Evolutionary conservation across 2,888 invertebrate genomes (phyloP).

Genomic region (Cremastobaeus sp.): DNA sequence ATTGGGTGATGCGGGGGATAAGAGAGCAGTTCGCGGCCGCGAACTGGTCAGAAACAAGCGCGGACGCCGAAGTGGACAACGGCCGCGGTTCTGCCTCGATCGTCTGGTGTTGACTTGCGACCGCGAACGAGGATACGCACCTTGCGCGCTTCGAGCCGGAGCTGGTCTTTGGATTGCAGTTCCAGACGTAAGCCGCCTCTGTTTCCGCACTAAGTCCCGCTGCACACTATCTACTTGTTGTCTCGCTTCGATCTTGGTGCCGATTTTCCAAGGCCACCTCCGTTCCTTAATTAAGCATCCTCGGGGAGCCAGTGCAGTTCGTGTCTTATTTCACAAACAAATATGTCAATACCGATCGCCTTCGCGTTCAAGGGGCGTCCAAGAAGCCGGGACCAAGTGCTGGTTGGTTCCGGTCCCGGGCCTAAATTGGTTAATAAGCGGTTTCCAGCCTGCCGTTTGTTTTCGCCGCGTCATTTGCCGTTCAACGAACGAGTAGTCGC

Average conservation of each 20-base stretch:
- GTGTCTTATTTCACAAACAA: not conserved
- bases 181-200: constrained; percentile 25
- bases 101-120: constrained; percentile 1
- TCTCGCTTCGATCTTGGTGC: too few relatives aligned
- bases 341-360: not conserved
- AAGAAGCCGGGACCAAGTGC: not conserved
- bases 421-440: constrained; percentile 25
- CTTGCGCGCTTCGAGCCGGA: constrained; percentile 36
- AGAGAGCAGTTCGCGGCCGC: constrained; percentile 76
- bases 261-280: too few relatives aligned
- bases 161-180: too few relatives aligned
- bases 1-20: constrained; percentile 76
- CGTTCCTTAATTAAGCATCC: too few relatives aligned
- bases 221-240: too few relatives aligned
- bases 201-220: constrained; percentile 19
- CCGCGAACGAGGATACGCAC: constrained; percentile 44
- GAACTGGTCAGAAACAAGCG: constrained; percentile 72
- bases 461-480: constrained; percentile 6
- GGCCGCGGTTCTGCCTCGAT: constrained; percentile 40
- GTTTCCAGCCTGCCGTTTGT: constrained; percentile 19
- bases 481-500: too few relatives aligned
- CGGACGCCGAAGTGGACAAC: constrained; percentile 71
- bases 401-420: not conserved
- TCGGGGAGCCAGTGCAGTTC: constrained; percentile 5
- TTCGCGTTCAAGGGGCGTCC: too few relatives aligned